Percentiles rank a stretch among this genome's conserved stretches.
phyloP scores from a whole-genome alignment of 2,113 vertebrate genomes.

The Eurypyga helias region DNA sequence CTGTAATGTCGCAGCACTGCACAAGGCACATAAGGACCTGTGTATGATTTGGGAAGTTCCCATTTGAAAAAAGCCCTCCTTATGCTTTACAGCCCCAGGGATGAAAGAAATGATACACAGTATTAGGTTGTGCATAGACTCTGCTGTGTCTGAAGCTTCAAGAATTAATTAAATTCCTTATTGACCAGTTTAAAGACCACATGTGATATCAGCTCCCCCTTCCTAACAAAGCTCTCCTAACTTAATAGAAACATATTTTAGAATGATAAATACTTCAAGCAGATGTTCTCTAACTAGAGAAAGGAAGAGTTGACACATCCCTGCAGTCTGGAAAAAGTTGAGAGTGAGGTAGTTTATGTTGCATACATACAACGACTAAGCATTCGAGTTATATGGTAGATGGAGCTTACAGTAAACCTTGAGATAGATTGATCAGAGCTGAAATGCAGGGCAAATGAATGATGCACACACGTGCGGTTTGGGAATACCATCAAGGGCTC shows the following conservation, averaged over 20 bases:
- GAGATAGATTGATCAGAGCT: neutral
- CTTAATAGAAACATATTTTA: neutral
- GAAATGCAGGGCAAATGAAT: neutral
- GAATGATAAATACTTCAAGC: neutral
- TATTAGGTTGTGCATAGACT: neutral
- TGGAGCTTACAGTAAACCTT: neutral
- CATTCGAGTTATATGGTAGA: neutral
- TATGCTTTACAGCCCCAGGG: neutral
- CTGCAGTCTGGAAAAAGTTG: neutral
- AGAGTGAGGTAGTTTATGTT: neutral
- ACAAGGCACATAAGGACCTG: neutral
- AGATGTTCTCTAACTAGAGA: neutral
- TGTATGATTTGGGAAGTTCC: neutral
- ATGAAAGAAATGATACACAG: neutral
- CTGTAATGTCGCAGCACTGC: neutral
- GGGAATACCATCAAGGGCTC: neutral
- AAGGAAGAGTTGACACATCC: neutral
- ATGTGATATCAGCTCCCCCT: neutral
- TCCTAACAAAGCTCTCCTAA: neutral
- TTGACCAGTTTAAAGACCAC: neutral
- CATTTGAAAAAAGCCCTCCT: fast-evolving
- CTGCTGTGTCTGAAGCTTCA: neutral
- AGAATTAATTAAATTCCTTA: neutral
- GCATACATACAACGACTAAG: neutral
- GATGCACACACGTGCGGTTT: neutral